Conservation (phyloP, 2,113 vertebrate genomes). For the Oceanites oceanicus region DNA sequence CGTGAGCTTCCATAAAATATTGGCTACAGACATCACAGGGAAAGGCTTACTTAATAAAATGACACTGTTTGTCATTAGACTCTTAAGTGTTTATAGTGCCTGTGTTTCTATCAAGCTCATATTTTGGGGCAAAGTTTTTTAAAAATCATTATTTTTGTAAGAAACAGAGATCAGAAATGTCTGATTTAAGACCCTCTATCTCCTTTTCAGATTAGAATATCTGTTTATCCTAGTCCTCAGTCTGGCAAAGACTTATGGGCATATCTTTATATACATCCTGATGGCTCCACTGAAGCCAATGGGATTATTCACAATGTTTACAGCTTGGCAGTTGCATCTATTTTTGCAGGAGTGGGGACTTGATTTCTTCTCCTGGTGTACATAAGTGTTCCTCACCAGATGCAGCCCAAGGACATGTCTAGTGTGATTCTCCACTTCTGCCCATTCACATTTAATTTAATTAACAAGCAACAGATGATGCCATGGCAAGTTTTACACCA, state of each 20-base stretch:
- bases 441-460: neutral
- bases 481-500: neutral
- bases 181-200: neutral
- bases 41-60: neutral
- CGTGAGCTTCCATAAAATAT: neutral
- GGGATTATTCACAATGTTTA: neutral
- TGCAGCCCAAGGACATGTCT: neutral
- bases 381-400: neutral
- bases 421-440: neutral
- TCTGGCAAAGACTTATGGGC: neutral
- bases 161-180: neutral
- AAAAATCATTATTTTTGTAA: neutral
- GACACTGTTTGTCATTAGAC: neutral
- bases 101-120: accelerated
- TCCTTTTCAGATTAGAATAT: neutral
- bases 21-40: neutral
- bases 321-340: neutral
- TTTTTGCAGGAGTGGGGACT: neutral
- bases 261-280: neutral
- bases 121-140: neutral
- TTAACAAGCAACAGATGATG: neutral
- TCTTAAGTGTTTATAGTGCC: neutral
- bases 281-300: neutral
- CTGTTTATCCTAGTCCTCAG: neutral
- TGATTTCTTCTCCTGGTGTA: neutral